phyloP scores from a whole-genome alignment of 2,888 invertebrate genomes.

The Diaphora mendica region DNA sequence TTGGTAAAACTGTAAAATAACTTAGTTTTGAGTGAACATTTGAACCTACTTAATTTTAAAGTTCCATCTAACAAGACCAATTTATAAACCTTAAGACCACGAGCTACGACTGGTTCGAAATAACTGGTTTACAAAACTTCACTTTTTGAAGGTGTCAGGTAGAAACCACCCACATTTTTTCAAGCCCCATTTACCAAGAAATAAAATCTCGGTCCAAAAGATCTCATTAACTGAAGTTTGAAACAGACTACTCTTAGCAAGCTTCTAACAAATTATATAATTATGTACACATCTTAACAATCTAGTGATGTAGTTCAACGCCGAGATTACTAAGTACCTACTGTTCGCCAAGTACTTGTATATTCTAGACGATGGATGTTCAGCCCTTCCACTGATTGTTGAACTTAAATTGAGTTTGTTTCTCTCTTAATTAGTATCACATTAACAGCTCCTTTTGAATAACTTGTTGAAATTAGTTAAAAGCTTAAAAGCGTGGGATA shows the following conservation, averaged over 20 bases:
- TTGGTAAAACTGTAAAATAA: not conserved
- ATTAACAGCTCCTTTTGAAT: not conserved
- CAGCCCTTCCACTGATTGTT: constrained; percentile 9
- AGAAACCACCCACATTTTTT: not conserved
- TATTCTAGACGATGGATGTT: not conserved
- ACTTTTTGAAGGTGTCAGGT: not conserved
- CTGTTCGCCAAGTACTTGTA: not conserved
- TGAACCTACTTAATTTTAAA: not conserved
- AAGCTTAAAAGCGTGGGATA: not conserved
- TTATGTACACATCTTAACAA: not conserved
- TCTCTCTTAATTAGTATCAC: not conserved
- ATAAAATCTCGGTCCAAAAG: not conserved
- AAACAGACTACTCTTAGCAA: not conserved
- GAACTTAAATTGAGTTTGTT: constrained; percentile 15
- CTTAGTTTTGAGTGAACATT: not conserved
- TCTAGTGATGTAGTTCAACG: not conserved
- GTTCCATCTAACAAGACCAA: too few relatives aligned
- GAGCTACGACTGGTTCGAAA: too few relatives aligned
- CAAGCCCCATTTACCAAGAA: too few relatives aligned
- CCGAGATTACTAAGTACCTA: not conserved
- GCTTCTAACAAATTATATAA: not conserved
- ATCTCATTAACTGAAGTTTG: not conserved
- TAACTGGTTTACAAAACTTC: not conserved
- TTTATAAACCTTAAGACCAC: too few relatives aligned
- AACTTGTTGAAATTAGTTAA: not conserved